phyloP scores from a whole-genome alignment of 1,140 invertebrate species.

The Epicauta chinensis region DNA sequence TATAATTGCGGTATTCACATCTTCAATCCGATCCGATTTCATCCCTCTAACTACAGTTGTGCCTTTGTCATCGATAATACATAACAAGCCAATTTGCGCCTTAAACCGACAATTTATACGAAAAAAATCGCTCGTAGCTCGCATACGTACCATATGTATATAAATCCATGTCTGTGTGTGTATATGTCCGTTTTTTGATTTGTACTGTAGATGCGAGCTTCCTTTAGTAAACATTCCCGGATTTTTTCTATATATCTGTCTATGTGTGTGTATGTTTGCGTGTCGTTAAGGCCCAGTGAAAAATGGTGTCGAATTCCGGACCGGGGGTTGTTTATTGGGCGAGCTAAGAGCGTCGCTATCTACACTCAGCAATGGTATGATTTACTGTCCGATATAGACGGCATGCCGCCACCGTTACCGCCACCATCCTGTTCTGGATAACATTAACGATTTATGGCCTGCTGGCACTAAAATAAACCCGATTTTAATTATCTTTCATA shows the following conservation, averaged over 20 bases:
- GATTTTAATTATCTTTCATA: constrained; percentile 28
- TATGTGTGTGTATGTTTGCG: constrained; percentile 10
- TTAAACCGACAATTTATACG: no score
- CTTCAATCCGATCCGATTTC: neutral
- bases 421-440: constrained; percentile 16
- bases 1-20: neutral
- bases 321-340: constrained; percentile 28
- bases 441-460: constrained; percentile 24
- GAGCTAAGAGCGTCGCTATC: constrained; percentile 29
- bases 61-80: neutral
- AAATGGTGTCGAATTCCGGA: constrained; percentile 29
- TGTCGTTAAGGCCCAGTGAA: constrained; percentile 23
- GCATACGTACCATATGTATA: no score
- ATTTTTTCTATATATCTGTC: constrained; percentile 10
- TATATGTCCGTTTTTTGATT: constrained; percentile 10
- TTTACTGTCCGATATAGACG: constrained; percentile 30
- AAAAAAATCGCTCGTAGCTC: no score
- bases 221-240: constrained; percentile 23
- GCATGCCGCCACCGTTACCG: constrained; percentile 14
- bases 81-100: neutral
- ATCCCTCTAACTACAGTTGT: neutral
- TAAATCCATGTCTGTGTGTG: constrained; percentile 10
- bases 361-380: constrained; percentile 31
- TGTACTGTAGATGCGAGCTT: constrained; percentile 11
- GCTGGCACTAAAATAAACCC: constrained; percentile 22